Evolutionary conservation across 2,797 vertebrate genomes (phyloP).

Genomic region (Podargus strigoides): DNA sequence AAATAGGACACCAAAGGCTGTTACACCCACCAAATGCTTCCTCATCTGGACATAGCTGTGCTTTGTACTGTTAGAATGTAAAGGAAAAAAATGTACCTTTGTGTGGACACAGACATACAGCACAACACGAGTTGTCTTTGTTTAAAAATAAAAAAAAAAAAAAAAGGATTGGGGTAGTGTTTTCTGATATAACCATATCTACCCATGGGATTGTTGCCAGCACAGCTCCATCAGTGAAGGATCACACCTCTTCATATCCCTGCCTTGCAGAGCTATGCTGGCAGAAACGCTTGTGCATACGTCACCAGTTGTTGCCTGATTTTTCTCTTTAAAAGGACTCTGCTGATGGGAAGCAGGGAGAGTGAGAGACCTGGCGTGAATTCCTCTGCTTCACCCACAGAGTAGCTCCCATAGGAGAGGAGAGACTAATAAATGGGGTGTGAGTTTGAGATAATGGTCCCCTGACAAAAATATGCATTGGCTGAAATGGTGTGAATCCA

Average conservation of each 20-base stretch:
- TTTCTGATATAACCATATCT: background rate
- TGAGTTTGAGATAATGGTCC: conserved; percentile 21
- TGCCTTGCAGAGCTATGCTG: background rate
- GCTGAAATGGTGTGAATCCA: background rate
- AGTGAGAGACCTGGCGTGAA: background rate
- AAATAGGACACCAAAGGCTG: background rate
- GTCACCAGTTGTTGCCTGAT: background rate
- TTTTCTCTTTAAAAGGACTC: conserved; percentile 3
- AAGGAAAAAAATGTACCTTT: background rate
- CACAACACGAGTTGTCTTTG: background rate
- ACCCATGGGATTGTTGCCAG: background rate
- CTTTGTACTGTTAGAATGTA: background rate
- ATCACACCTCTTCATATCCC: background rate
- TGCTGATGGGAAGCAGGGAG: background rate
- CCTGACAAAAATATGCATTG: background rate
- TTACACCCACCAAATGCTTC: background rate
- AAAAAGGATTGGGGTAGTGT: accelerated
- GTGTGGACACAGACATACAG: background rate
- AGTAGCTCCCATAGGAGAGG: background rate
- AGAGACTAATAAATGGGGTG: conserved; percentile 3
- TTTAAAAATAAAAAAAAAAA: background rate
- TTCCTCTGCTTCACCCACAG: background rate
- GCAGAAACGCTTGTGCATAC: background rate
- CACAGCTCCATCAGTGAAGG: background rate
- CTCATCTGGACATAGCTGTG: background rate